These are phyloP conservation scores for Cactoblastis cactorum DNA, from an alignment of 2,888 invertebrate genomes.

Conservation along the genomic window DNA sequence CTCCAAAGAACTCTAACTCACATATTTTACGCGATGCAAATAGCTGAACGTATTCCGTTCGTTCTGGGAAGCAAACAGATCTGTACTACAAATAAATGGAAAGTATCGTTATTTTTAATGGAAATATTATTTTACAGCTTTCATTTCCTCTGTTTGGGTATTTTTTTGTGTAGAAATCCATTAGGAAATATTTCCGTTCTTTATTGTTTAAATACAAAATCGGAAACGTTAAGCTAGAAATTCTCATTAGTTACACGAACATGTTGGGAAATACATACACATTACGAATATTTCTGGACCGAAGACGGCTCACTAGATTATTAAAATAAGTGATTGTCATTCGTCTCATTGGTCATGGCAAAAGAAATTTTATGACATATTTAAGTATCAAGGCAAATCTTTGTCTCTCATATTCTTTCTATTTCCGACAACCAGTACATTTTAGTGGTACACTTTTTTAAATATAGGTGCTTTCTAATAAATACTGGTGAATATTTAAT, in stretches of 20 bases:
- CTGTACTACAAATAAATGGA: slow-evolving; percentile 3
- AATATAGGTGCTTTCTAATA: too few relatives aligned
- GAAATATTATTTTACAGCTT: slow-evolving; percentile 2
- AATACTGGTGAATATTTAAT: too few relatives aligned
- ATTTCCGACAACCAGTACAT: too few relatives aligned
- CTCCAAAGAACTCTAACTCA: slow-evolving; percentile 17
- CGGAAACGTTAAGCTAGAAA: background rate
- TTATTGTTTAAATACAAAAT: background rate
- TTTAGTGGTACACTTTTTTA: too few relatives aligned
- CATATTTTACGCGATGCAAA: slow-evolving; percentile 1
- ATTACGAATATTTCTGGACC: too few relatives aligned
- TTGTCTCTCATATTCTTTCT: too few relatives aligned
- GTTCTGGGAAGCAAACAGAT: slow-evolving; percentile 5
- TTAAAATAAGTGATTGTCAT: too few relatives aligned
- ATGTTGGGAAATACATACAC: too few relatives aligned
- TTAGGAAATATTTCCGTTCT: background rate
- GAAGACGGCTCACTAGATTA: too few relatives aligned
- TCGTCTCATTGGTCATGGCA: too few relatives aligned
- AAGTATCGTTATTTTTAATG: background rate
- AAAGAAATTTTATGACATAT: too few relatives aligned
- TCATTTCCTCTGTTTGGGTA: background rate
- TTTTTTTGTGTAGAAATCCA: background rate
- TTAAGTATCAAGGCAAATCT: too few relatives aligned
- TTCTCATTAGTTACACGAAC: background rate
- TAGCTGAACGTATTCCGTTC: slow-evolving; percentile 15